A percentile compares a stretch with the other conserved stretches of the same genome.
Evolutionary conservation across 2,797 vertebrate genomes (phyloP).

Genomic region (Neoniphon sammara): DNA sequence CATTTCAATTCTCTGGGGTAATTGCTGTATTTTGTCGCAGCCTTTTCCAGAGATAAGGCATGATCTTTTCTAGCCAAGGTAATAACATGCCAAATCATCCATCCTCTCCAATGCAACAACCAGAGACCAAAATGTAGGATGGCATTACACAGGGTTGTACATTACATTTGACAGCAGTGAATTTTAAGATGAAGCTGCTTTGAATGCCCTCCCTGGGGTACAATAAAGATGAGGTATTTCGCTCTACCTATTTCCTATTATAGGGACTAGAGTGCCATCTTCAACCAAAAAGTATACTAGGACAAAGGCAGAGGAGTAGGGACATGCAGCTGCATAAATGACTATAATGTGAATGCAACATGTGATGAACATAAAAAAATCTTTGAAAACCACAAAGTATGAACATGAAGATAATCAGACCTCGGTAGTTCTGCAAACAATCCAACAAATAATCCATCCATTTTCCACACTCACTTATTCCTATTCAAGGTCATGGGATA

Average conservation of each 20-base stretch:
- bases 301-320: slow-evolving; percentile 20
- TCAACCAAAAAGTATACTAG: slow-evolving; percentile 19
- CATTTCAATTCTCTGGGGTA: slow-evolving; percentile 74
- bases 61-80: slow-evolving; percentile 53
- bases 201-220: slow-evolving; percentile 30
- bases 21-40: slow-evolving; percentile 70
- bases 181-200: slow-evolving; percentile 35
- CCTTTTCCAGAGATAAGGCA: slow-evolving; percentile 61
- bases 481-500: neutral
- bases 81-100: slow-evolving; percentile 70
- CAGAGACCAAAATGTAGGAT: slow-evolving; percentile 43
- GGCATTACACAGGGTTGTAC: slow-evolving; percentile 50
- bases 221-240: slow-evolving; percentile 40
- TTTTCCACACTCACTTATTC: no score
- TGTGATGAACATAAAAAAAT: neutral
- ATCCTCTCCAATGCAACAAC: slow-evolving; percentile 50
- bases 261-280: slow-evolving; percentile 17
- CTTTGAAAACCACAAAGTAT: neutral
- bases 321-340: slow-evolving; percentile 5
- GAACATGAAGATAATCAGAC: neutral
- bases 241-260: neutral
- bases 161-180: slow-evolving; percentile 40
- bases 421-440: neutral
- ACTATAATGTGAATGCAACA: slow-evolving; percentile 17
- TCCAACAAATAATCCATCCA: neutral